phyloP scores from a whole-genome alignment of 1,140 invertebrate genomes.

The Bemisia tabaci region DNA sequence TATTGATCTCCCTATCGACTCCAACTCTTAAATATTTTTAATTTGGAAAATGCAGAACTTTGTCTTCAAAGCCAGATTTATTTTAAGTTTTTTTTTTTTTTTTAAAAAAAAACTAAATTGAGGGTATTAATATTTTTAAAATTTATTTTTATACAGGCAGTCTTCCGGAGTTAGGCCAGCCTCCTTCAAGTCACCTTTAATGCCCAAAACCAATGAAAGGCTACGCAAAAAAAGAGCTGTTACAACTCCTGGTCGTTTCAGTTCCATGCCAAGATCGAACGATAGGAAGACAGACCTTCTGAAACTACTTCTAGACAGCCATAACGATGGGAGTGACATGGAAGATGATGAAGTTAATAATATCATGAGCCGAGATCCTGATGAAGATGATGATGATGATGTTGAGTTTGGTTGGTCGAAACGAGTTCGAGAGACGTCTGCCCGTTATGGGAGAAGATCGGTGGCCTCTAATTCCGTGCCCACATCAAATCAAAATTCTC shows the following conservation, averaged over 20 bases:
- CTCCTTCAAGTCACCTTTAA: background rate
- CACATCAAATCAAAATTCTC: conserved; percentile 1
- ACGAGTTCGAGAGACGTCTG: conserved; percentile 11
- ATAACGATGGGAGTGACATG: conserved; percentile 3
- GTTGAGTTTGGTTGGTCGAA: conserved; percentile 1
- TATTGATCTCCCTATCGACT: too few relatives aligned
- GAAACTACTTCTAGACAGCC: conserved; percentile 5
- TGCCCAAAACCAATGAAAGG: background rate
- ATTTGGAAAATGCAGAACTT: too few relatives aligned
- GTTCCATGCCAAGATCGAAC: conserved; percentile 11
- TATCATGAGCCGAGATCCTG: background rate
- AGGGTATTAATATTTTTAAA: too few relatives aligned
- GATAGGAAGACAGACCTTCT: background rate
- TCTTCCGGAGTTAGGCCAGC: background rate
- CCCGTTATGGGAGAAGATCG: conserved; percentile 14
- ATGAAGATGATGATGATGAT: conserved; percentile 5
- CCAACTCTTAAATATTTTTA: too few relatives aligned
- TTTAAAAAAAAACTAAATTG: too few relatives aligned
- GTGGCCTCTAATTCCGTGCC: conserved; percentile 1
- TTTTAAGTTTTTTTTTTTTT: too few relatives aligned
- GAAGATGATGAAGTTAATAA: background rate
- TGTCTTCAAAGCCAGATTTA: too few relatives aligned
- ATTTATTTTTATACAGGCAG: too few relatives aligned
- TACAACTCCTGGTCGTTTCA: conserved; percentile 18
- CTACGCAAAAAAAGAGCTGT: conserved; percentile 14